phyloP scores from a whole-genome alignment of 2,113 vertebrate species.

The Chelonoidis abingdonii region DNA sequence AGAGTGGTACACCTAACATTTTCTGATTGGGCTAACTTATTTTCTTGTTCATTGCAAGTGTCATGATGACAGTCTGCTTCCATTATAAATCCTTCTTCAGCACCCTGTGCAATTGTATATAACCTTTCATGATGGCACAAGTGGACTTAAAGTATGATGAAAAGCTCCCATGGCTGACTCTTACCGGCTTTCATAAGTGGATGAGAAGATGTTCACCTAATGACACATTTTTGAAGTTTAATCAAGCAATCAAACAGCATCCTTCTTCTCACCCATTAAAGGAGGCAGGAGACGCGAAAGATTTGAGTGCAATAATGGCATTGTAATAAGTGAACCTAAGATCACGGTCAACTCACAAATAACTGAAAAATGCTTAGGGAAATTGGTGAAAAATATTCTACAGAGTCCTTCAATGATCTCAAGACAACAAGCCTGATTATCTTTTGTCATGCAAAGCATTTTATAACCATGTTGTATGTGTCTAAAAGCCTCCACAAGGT shows the following conservation, averaged over 20 bases:
- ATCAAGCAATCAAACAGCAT: slow-evolving; percentile 4
- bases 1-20: slow-evolving; percentile 49
- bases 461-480: not conserved
- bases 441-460: not conserved
- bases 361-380: not conserved
- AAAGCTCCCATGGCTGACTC: slow-evolving; percentile 1
- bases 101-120: not conserved
- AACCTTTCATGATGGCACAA: slow-evolving; percentile 25
- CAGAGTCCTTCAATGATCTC: not conserved
- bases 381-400: not conserved
- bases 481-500: not conserved
- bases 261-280: not conserved
- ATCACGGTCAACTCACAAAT: not conserved
- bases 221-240: slow-evolving; percentile 12
- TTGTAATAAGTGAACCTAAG: not conserved
- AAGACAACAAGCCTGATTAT: not conserved
- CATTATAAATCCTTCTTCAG: slow-evolving; percentile 35
- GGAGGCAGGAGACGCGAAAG: not conserved
- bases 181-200: not conserved
- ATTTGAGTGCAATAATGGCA: not conserved
- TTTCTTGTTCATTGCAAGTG: slow-evolving; percentile 58
- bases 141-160: not conserved
- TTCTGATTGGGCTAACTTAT: slow-evolving; percentile 57
- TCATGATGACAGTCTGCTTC: slow-evolving; percentile 26
- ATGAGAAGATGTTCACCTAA: slow-evolving; percentile 27